Percentiles rank a stretch among this genome's conserved stretches.
Conservation (phyloP, 2,113 vertebrate species). For the Okapia johnstoni region DNA sequence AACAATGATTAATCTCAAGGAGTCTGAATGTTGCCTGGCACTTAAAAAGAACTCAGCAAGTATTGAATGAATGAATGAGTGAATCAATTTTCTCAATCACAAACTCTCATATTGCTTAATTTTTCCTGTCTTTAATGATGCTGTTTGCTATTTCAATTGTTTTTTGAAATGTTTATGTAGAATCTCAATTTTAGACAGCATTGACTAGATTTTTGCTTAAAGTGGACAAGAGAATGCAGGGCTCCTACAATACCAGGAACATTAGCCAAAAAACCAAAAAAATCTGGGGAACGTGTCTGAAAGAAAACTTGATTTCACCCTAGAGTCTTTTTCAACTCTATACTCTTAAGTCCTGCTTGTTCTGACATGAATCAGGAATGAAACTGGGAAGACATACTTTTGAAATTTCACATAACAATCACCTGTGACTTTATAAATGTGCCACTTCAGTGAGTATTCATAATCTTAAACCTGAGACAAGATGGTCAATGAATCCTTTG, state of each 20-base stretch:
- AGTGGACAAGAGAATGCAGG: neutral
- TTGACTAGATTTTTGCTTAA: neutral
- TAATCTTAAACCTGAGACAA: neutral
- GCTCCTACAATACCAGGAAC: neutral
- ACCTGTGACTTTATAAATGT: constrained; percentile 19
- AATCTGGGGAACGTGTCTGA: neutral
- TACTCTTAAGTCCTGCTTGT: neutral
- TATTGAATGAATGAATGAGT: neutral
- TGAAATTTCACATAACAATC: constrained; percentile 36
- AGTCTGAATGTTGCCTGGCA: neutral
- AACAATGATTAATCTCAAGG: neutral
- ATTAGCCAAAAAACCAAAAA: neutral
- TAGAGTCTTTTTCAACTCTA: neutral
- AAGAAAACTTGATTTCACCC: constrained; percentile 16
- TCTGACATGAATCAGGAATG: constrained; percentile 32
- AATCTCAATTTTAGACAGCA: constrained; percentile 8
- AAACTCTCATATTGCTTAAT: neutral
- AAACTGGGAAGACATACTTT: neutral
- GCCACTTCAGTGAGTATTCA: neutral
- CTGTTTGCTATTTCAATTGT: neutral
- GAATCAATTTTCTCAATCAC: neutral
- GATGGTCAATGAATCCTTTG: constrained; percentile 42
- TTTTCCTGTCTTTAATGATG: neutral
- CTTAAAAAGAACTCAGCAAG: neutral
- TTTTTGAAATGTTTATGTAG: neutral